These are phyloP conservation scores for Ptychadena robeensis DNA, from an alignment of 2,797 vertebrate genomes.

Conservation along the genomic window DNA sequence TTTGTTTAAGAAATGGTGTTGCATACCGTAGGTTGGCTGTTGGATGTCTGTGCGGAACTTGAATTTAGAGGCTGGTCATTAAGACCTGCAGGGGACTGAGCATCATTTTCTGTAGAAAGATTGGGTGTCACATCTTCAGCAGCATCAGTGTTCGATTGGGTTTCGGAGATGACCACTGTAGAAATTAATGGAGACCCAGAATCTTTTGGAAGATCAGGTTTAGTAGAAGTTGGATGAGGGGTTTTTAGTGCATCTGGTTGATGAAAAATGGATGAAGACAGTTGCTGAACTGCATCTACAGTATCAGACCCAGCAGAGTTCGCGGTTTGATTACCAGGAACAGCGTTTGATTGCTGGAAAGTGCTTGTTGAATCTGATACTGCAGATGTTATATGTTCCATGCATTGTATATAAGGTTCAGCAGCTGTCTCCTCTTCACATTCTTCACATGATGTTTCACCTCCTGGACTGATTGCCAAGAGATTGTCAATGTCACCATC, in stretches of 20 bases:
- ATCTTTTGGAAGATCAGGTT: background rate
- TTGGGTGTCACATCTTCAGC: background rate
- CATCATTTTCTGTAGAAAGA: background rate
- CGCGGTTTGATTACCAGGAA: background rate
- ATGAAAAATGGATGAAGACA: background rate
- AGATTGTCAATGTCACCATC: conserved; percentile 62
- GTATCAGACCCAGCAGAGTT: background rate
- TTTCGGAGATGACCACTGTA: background rate
- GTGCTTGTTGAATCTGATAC: background rate
- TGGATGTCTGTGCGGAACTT: background rate
- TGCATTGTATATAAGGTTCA: too few relatives aligned
- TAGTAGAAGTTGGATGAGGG: background rate
- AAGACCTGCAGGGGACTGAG: background rate
- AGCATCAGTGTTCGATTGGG: background rate
- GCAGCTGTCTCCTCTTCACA: background rate
- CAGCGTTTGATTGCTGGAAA: background rate
- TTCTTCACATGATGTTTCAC: background rate
- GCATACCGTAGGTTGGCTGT: conserved; percentile 10
- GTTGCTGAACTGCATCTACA: background rate
- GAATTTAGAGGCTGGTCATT: background rate
- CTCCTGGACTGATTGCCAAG: background rate
- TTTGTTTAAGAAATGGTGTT: background rate
- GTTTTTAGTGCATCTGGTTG: background rate
- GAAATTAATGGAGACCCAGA: background rate
- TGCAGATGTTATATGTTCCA: background rate